Percentiles rank a stretch among this genome's conserved stretches.
Conservation (phyloP, 2,888 invertebrate species). For the Pyralis farinalis region DNA sequence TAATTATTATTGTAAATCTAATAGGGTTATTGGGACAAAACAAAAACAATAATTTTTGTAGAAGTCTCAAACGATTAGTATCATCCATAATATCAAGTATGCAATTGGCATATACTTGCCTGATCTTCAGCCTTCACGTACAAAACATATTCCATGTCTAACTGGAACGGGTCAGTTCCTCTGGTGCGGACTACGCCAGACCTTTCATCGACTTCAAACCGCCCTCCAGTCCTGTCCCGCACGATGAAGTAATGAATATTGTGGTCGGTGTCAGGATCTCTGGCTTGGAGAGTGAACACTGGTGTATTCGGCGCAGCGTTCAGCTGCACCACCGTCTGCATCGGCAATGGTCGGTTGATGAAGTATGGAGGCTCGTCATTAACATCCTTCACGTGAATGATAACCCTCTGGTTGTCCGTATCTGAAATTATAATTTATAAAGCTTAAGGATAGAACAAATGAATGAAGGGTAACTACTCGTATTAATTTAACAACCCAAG, state of each 20-base stretch:
- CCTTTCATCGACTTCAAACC: constrained; percentile 93
- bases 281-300: constrained; percentile 97
- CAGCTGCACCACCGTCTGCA: constrained; percentile 97
- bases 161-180: constrained; percentile 94
- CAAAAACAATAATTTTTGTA: no score
- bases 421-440: constrained; percentile 79
- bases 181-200: constrained; percentile 95
- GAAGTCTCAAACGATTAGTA: no score
- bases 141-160: constrained; percentile 97
- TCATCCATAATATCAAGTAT: no score
- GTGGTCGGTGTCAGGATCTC: constrained; percentile 98
- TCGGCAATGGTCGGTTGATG: constrained; percentile 97
- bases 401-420: constrained; percentile 96
- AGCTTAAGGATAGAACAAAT: background rate
- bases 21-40: no score
- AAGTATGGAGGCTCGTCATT: constrained; percentile 99
- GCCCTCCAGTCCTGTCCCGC: constrained; percentile 90
- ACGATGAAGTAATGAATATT: constrained; percentile 98
- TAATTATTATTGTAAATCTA: no score
- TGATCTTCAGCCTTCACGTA: constrained; percentile 98
- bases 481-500: background rate
- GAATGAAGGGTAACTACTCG: no score
- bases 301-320: constrained; percentile 97
- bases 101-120: constrained; percentile 53
- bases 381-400: constrained; percentile 96